phyloP scores from a whole-genome alignment of 2,888 invertebrate species.

The Pheosia tremula region DNA sequence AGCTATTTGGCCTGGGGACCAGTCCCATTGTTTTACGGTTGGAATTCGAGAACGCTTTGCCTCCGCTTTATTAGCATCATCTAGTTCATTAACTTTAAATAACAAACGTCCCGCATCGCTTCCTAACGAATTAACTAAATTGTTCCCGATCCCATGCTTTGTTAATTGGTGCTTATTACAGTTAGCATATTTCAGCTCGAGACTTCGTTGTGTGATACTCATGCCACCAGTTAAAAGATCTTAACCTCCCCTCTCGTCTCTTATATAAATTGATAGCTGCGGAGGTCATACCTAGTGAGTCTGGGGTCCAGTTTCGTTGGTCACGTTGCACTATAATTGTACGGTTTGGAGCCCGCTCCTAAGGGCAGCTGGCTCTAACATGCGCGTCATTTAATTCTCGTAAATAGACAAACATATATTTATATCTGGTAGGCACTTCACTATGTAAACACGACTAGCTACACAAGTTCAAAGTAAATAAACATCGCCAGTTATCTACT shows the following conservation, averaged over 20 bases:
- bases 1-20: too few relatives aligned
- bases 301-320: slow-evolving; percentile 59
- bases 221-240: slow-evolving; percentile 55
- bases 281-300: slow-evolving; percentile 40
- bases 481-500: slow-evolving; percentile 61
- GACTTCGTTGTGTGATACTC: slow-evolving; percentile 56
- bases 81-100: slow-evolving; percentile 29
- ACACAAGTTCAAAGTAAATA: slow-evolving; percentile 77
- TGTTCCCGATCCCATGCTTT: slow-evolving; percentile 71
- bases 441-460: slow-evolving; percentile 69
- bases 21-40: slow-evolving; percentile 14
- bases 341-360: slow-evolving; percentile 78
- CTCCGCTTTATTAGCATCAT: slow-evolving; percentile 22
- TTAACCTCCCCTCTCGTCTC: slow-evolving; percentile 35
- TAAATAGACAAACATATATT: slow-evolving; percentile 83
- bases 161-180: slow-evolving; percentile 80
- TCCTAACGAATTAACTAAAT: slow-evolving; percentile 60
- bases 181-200: slow-evolving; percentile 72
- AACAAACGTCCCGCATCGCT: slow-evolving; percentile 46
- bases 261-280: slow-evolving; percentile 33
- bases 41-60: not conserved
- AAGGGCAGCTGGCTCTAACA: slow-evolving; percentile 80
- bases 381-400: slow-evolving; percentile 78
- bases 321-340: slow-evolving; percentile 71
- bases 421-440: slow-evolving; percentile 76